Conservation (phyloP, 1,140 invertebrate species). For the Temnothorax curvispinosus region DNA sequence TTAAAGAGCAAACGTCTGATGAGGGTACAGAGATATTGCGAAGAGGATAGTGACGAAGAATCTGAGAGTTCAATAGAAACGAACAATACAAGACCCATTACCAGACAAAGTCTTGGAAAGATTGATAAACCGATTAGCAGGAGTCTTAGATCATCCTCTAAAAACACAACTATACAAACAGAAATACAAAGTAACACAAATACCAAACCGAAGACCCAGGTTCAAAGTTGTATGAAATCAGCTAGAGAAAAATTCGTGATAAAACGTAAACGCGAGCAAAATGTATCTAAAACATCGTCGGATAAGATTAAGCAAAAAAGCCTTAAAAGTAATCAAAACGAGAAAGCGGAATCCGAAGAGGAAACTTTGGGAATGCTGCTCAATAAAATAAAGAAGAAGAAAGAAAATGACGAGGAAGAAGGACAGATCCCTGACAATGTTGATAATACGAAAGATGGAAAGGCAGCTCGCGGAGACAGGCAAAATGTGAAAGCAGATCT, state of each 20-base stretch:
- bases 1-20: slow-evolving; percentile 79
- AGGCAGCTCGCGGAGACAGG: slow-evolving; percentile 19
- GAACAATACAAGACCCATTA: slow-evolving; percentile 73
- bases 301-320: slow-evolving; percentile 63
- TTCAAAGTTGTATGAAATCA: slow-evolving; percentile 62
- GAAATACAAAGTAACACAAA: slow-evolving; percentile 61
- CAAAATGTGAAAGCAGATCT: slow-evolving; percentile 53
- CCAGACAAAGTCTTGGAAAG: slow-evolving; percentile 73
- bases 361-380: slow-evolving; percentile 79
- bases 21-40: slow-evolving; percentile 80
- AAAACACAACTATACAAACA: slow-evolving; percentile 60
- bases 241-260: slow-evolving; percentile 63
- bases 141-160: slow-evolving; percentile 77
- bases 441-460: slow-evolving; percentile 37
- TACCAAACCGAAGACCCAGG: slow-evolving; percentile 62
- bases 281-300: slow-evolving; percentile 34
- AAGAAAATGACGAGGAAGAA: slow-evolving; percentile 79
- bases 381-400: slow-evolving; percentile 80
- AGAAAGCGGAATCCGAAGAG: slow-evolving; percentile 77
- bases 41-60: slow-evolving; percentile 82
- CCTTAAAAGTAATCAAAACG: slow-evolving; percentile 55
- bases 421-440: slow-evolving; percentile 31
- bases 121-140: slow-evolving; percentile 69
- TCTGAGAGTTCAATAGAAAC: slow-evolving; percentile 77
- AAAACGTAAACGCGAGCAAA: slow-evolving; percentile 72